Base-by-base conservation (phyloP, 2,888 invertebrate species). In the Cheilosia pagana region DNA sequence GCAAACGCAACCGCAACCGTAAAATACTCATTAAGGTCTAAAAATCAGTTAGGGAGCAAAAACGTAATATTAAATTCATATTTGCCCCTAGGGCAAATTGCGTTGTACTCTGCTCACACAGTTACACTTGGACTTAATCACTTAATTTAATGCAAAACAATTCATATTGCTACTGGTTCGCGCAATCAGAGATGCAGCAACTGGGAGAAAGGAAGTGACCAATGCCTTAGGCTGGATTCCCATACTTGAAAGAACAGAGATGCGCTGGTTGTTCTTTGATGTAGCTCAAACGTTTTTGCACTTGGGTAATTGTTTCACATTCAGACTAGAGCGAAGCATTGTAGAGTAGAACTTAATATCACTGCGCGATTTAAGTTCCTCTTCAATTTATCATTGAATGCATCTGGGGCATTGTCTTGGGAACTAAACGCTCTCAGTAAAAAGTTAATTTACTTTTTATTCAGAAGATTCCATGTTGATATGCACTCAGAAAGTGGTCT, bases 121-220 rank as follows among this genome's bases (percentile, higher is more conserved):
- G 57, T 53, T 71, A 60, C 21, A 60, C 59, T 72, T 72, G 79
- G 52, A 60, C 65, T 79, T 72, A 60, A 79, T 79, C 79, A 79
- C 79, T 79, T 79, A 72, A 79, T 79, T 79, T 72, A 79, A 79
- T 79, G 67, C 65, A 45, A 79, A 79, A 67, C 65, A 72, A 72
- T 67, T 72, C 59, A 52, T 67, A 67, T 72, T 79, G 65, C 79
- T 72, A 67, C 72, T 79, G 72, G 59, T 60, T 67, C 52, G 71
- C 71, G 71, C 55, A 77, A 55, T 70, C 70, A 70, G 52, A 53
- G 23, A 23, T 55, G 23, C 23, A 39, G 59, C 48, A 19, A 16
- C 25, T 35, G 50, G n/a, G 43, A 59, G 59, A 60, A 72, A 72
- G 79, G 79, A 79, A 79, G 72, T 79, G 72, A 59, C 63, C 52